Base-by-base conservation (phyloP, 2,797 vertebrate genomes). In the Anomalospiza imberbis region DNA sequence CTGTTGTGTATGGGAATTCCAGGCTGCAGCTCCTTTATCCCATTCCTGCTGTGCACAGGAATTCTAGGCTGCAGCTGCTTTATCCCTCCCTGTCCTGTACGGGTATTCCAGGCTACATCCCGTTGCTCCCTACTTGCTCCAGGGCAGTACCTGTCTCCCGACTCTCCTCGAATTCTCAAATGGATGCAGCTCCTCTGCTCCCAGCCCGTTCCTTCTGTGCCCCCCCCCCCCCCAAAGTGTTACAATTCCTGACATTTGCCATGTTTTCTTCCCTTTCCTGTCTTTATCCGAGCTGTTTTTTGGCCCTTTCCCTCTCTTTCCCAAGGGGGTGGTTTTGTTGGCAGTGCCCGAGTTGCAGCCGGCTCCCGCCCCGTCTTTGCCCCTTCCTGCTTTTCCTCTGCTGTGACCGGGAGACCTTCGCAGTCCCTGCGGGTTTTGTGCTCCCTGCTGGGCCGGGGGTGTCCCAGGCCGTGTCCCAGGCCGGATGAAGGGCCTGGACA, bases 1-100 rank as follows among this genome's bases (percentile, higher is more conserved):
- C 1, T 5, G 0, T 28, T 2, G 4, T 8, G 4, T 9, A 8
- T 5, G 4, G 36, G 73, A 62, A 34, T 22, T 3, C 24, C 48
- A 7, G 25, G 9, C 1, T 63, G 47, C 47, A 47, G 47, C 47
- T 47, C 47, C 47, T 47, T 7, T 14, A 24, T 47, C 47, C 47
- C 47, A 1, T 6, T 4, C 47, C 7, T 12, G 4, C 5, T 3
- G 6, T 40, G 5, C 12, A 40, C 7, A 2, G 51, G 29, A 31
- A 53, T 53, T 2, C 16, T 42, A 24, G 54, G 6, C 2, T 47
- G 18, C 38, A 61, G 26, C 26, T 40, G 26, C 26, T 20, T 20
- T 19, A 60, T 60, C 17, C 57, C 57, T 50, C 2, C 45, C 1
- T 3, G 0, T 16, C 3, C 6, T 6, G 4, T 12, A 8, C 10